These are phyloP conservation scores for Gorsachius goisagi DNA, from an alignment of 2,113 vertebrate genomes.

Conservation along the genomic window DNA sequence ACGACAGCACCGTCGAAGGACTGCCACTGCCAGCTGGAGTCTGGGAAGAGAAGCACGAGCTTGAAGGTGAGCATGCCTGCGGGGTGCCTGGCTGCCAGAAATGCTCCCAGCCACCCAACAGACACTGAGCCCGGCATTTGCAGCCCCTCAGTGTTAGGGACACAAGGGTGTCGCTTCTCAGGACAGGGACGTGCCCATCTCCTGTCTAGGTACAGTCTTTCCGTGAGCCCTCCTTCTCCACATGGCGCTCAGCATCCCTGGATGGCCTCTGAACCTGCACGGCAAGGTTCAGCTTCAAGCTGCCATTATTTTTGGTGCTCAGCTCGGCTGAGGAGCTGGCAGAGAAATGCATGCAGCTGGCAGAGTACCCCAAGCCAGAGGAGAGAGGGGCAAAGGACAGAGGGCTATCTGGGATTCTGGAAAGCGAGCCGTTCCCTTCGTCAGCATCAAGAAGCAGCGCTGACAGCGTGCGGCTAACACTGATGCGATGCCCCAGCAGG, in stretches of 20 bases:
- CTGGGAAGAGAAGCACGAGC: conserved; percentile 45
- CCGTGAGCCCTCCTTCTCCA: neutral
- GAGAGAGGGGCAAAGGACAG: neutral
- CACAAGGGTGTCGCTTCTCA: neutral
- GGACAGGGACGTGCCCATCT: too few relatives aligned
- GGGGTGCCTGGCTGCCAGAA: neutral
- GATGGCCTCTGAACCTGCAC: neutral
- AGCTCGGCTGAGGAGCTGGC: neutral
- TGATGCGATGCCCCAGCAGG: accelerated
- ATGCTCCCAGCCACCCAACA: neutral
- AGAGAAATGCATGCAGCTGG: accelerated
- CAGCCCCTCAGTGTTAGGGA: neutral
- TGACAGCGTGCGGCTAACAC: accelerated
- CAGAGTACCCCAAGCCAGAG: neutral
- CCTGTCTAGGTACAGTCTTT: neutral
- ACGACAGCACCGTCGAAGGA: conserved; percentile 81
- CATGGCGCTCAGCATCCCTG: neutral
- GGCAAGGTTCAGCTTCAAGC: neutral
- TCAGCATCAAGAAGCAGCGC: neutral
- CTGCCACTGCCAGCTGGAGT: conserved; percentile 80
- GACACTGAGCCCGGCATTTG: accelerated
- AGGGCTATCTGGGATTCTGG: neutral
- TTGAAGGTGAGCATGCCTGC: accelerated
- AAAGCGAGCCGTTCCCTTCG: neutral
- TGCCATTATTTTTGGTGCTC: neutral